A percentile compares a stretch with the other conserved stretches of the same genome.
Evolutionary conservation across 2,113 vertebrate species (phyloP).

Genomic region (Peromyscus californicus): DNA sequence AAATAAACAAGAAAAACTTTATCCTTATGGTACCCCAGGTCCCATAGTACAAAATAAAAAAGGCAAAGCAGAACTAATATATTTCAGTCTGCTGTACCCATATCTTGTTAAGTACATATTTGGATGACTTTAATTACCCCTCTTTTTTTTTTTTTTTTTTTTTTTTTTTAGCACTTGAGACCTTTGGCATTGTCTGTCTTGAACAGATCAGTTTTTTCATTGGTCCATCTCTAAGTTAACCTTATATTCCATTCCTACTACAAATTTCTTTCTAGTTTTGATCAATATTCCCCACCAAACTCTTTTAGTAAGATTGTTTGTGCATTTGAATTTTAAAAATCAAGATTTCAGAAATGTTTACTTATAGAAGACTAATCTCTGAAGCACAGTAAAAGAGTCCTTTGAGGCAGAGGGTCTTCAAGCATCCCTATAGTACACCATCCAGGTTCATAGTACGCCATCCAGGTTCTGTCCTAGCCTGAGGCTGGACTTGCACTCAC

Average conservation of each 20-base stretch:
- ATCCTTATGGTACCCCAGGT: background rate
- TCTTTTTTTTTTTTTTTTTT: background rate
- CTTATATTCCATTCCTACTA: background rate
- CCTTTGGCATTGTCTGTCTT: background rate
- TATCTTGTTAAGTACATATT: background rate
- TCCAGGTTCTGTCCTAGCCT: background rate
- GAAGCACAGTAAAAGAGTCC: background rate
- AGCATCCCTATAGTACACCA: background rate
- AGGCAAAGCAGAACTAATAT: background rate
- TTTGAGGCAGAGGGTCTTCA: constrained; percentile 6
- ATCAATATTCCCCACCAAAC: background rate
- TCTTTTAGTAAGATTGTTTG: constrained; percentile 1
- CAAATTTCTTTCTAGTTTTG: background rate
- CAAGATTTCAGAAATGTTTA: constrained; percentile 46
- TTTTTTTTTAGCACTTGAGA: background rate
- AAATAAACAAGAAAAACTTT: background rate
- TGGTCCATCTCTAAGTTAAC: background rate
- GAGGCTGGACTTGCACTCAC: background rate
- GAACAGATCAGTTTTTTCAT: background rate
- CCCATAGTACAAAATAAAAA: constrained; percentile 30
- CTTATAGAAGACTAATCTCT: background rate
- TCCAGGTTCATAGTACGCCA: background rate
- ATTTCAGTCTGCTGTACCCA: background rate
- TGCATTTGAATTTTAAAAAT: constrained; percentile 26
- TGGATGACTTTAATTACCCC: constrained; percentile 22